These are phyloP conservation scores for Polydrusus pterygomalis DNA, from an alignment of 2,888 invertebrate genomes.

Conservation along the genomic window DNA sequence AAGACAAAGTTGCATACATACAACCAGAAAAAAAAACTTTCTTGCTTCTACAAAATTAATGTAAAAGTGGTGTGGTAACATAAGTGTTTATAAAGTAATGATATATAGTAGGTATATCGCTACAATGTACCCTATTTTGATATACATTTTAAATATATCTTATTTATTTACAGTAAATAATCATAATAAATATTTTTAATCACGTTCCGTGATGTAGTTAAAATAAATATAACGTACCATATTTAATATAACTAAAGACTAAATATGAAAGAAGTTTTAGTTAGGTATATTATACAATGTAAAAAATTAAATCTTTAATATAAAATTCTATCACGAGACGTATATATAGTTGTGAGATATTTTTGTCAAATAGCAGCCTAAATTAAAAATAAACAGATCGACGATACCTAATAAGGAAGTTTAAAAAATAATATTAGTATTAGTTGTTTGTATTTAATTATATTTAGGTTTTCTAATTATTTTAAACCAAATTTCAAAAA, in stretches of 20 bases:
- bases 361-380: neutral
- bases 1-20: no score
- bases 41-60: no score
- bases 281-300: neutral
- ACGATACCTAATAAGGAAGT: no score
- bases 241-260: neutral
- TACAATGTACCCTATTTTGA: neutral
- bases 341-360: neutral
- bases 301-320: neutral
- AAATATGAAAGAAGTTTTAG: neutral
- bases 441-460: no score
- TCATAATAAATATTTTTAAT: conserved; percentile 1
- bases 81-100: conserved; percentile 4
- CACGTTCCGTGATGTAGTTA: conserved; percentile 1
- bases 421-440: no score
- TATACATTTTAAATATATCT: conserved; percentile 13
- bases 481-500: no score
- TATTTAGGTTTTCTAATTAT: no score
- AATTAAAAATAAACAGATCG: neutral
- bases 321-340: neutral
- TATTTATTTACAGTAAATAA: conserved; percentile 25
- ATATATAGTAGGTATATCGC: conserved; percentile 12
- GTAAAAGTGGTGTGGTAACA: conserved; percentile 18
- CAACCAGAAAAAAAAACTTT: no score
- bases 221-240: neutral